Evolutionary conservation across 2,113 vertebrate genomes (phyloP).

Genomic region (Lichenostomus cassidix): DNA sequence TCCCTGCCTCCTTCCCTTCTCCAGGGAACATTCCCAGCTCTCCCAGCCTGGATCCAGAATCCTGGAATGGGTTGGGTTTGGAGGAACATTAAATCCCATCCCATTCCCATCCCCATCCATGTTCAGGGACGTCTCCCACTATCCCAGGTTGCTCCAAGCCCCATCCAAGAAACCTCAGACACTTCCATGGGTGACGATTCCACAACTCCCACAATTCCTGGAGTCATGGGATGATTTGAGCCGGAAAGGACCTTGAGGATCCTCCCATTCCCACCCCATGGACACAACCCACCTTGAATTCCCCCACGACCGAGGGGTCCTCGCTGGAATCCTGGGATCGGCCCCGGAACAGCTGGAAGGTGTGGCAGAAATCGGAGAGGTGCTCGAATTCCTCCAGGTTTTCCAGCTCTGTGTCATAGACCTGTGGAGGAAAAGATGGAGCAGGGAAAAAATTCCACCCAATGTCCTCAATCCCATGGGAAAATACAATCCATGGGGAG

Average conservation of each 20-base stretch:
- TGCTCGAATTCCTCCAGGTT: conserved; percentile 79
- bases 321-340: conserved; percentile 83
- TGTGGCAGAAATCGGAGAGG: conserved; percentile 92
- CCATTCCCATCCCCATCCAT: fast-evolving
- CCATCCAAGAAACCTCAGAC: fast-evolving
- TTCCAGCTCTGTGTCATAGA: conserved; percentile 86
- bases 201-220: fast-evolving
- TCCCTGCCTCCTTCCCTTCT: too few species aligned
- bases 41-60: not conserved
- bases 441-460: not conserved
- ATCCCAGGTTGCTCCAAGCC: not conserved
- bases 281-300: conserved; percentile 87
- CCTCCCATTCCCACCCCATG: fast-evolving
- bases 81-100: fast-evolving
- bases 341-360: conserved; percentile 89
- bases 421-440: conserved; percentile 65
- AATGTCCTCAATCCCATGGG: fast-evolving
- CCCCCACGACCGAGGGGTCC: conserved; percentile 91
- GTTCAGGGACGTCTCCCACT: fast-evolving
- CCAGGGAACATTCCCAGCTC: not conserved
- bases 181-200: fast-evolving
- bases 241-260: too few species aligned
- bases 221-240: fast-evolving
- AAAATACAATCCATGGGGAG: fast-evolving
- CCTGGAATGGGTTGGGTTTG: fast-evolving